Evolutionary conservation across 2,113 vertebrate genomes (phyloP).

Genomic region (Cololabis saira): DNA sequence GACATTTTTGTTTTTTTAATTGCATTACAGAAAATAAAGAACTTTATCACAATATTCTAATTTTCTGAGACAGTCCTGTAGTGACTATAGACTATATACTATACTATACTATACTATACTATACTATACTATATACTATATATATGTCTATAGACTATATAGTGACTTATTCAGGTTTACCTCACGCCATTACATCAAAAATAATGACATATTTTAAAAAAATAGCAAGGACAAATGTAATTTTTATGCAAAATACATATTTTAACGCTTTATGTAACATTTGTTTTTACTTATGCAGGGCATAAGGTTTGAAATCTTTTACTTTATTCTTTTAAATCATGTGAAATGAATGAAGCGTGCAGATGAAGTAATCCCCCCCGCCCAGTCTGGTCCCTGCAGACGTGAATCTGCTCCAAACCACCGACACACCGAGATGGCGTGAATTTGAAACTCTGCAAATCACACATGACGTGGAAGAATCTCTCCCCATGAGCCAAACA

Average conservation of each 20-base stretch:
- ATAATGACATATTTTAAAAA: background rate
- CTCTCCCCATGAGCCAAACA: slow-evolving; percentile 41
- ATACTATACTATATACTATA: too few species aligned
- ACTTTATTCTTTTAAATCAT: background rate
- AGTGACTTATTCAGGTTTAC: too few species aligned
- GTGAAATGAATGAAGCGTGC: slow-evolving; percentile 7
- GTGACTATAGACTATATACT: too few species aligned
- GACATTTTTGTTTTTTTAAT: too few species aligned
- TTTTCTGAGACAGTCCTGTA: too few species aligned
- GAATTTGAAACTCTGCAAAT: slow-evolving; percentile 52
- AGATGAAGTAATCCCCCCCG: slow-evolving; percentile 53
- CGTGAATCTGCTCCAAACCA: slow-evolving; percentile 45
- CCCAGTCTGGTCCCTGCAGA: slow-evolving; percentile 44
- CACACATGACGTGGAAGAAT: slow-evolving; percentile 55
- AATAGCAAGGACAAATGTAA: background rate
- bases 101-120: too few species aligned
- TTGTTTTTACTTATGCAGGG: too few species aligned
- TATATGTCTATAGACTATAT: too few species aligned
- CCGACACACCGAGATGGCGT: slow-evolving; percentile 37
- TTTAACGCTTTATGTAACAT: too few species aligned
- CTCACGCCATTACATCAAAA: background rate
- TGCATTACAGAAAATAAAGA: too few species aligned
- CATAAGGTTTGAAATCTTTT: too few species aligned
- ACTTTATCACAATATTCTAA: too few species aligned
- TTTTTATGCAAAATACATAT: background rate